These are phyloP conservation scores for Xestia c-nigrum DNA, from an alignment of 2,888 invertebrate genomes.

Conservation along the genomic window DNA sequence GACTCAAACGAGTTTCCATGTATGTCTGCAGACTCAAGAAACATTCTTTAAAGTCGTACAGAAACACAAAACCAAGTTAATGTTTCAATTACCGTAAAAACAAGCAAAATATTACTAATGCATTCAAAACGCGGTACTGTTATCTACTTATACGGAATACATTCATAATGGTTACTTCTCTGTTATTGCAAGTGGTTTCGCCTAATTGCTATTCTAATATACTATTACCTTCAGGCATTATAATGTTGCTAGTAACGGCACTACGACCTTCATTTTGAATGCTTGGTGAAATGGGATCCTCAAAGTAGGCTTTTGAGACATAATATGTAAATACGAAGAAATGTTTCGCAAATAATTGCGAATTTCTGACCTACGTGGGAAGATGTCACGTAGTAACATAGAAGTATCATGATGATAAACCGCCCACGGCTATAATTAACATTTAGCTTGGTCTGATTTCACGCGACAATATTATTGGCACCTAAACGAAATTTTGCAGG, in stretches of 20 bases:
- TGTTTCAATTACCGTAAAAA: slow-evolving; percentile 6
- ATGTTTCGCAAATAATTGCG: slow-evolving; percentile 14
- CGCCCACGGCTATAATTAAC: neutral
- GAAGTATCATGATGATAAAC: neutral
- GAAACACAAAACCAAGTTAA: neutral
- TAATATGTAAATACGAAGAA: slow-evolving; percentile 21
- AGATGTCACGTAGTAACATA: neutral
- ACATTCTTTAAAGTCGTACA: neutral
- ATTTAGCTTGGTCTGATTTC: neutral
- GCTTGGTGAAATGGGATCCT: slow-evolving; percentile 24
- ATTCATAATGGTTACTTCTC: slow-evolving; percentile 41
- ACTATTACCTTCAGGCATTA: slow-evolving; percentile 49
- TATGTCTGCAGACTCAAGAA: neutral
- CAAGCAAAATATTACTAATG: slow-evolving; percentile 20
- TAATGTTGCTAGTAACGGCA: slow-evolving; percentile 35
- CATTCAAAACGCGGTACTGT: slow-evolving; percentile 18
- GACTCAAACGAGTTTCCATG: neutral
- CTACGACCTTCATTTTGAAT: slow-evolving; percentile 28
- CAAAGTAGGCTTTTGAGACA: slow-evolving; percentile 6
- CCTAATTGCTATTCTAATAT: slow-evolving; percentile 44
- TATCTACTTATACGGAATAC: slow-evolving; percentile 25
- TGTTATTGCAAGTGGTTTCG: slow-evolving; percentile 39
- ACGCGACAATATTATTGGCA: neutral
- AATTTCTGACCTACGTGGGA: slow-evolving; percentile 18
- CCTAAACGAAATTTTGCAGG: neutral